Evolutionary conservation across 1,140 invertebrate species (phyloP).

Genomic region (Microplitis demolitor): DNA sequence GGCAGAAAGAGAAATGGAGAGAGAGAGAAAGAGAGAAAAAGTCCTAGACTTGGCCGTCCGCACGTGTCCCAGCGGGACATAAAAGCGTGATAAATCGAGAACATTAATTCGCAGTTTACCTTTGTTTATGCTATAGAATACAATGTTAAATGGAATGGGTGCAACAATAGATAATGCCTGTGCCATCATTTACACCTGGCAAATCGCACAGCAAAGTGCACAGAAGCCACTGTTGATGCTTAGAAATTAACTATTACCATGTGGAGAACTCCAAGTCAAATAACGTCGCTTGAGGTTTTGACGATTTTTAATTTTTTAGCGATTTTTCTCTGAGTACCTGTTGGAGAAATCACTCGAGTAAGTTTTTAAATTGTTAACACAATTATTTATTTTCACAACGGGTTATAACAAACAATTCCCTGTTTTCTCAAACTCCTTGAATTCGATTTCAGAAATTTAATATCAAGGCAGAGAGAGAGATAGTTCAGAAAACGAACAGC

Average conservation of each 20-base stretch:
- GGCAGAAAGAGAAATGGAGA: slow-evolving; percentile 30
- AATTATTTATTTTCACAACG: too few relatives aligned
- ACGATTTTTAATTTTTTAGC: too few relatives aligned
- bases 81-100: slow-evolving; percentile 62
- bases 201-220: not conserved
- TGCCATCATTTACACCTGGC: slow-evolving; percentile 56
- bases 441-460: too few relatives aligned
- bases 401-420: too few relatives aligned
- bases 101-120: slow-evolving; percentile 63
- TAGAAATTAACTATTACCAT: not conserved
- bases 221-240: not conserved
- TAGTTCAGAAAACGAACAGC: too few relatives aligned
- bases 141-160: slow-evolving; percentile 62
- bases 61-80: slow-evolving; percentile 45
- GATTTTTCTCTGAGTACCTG: too few relatives aligned
- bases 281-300: too few relatives aligned
- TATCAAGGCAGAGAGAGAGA: too few relatives aligned
- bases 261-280: too few relatives aligned
- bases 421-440: too few relatives aligned
- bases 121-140: slow-evolving; percentile 61
- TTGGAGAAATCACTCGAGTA: too few relatives aligned
- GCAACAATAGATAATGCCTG: slow-evolving; percentile 60
- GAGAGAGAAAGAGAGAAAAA: slow-evolving; percentile 36
- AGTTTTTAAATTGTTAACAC: too few relatives aligned
- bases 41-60: slow-evolving; percentile 41